A percentile compares a stretch with the other conserved stretches of the same genome.
Conservation (phyloP, 2,888 invertebrate genomes). For the Yponomeuta sedellus region DNA sequence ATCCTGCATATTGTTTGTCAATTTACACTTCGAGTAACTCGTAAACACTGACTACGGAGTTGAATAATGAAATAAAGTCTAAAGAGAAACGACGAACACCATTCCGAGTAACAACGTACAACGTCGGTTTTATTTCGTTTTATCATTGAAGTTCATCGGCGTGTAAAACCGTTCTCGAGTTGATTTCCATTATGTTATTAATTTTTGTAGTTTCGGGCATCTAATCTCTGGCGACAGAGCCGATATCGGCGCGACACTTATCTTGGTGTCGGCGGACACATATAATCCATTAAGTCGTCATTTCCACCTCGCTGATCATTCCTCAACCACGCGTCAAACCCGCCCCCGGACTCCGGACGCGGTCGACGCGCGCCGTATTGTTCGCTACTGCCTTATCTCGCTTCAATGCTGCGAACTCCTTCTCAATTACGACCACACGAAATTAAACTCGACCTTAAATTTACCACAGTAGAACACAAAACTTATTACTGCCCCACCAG, state of each 20-base stretch:
- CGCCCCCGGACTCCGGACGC: slow-evolving; percentile 49
- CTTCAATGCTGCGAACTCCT: slow-evolving; percentile 46
- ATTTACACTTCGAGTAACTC: neutral
- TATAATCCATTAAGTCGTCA: slow-evolving; percentile 77
- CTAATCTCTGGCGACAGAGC: slow-evolving; percentile 67
- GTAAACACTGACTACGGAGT: neutral
- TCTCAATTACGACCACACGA: slow-evolving; percentile 35
- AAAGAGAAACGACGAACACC: slow-evolving; percentile 34
- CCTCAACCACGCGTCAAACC: slow-evolving; percentile 70
- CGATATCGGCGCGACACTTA: slow-evolving; percentile 68
- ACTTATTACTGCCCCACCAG: slow-evolving; percentile 24
- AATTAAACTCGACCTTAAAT: slow-evolving; percentile 50
- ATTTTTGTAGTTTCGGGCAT: slow-evolving; percentile 66
- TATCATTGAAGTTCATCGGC: slow-evolving; percentile 48
- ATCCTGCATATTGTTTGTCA: neutral
- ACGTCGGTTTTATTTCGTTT: slow-evolving; percentile 37
- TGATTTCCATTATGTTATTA: slow-evolving; percentile 69
- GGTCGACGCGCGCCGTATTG: slow-evolving; percentile 42
- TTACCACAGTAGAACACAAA: slow-evolving; percentile 37
- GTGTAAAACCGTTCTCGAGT: slow-evolving; percentile 57
- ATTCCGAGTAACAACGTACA: slow-evolving; percentile 29
- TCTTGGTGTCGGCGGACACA: slow-evolving; percentile 72
- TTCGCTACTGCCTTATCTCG: slow-evolving; percentile 69
- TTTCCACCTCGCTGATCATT: slow-evolving; percentile 73
- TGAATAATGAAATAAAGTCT: slow-evolving; percentile 5